A percentile compares a stretch with the other conserved stretches of the same genome.
These are phyloP conservation scores for Drosophila kanekoi DNA, from an alignment of 2,888 invertebrate genomes.

Conservation along the genomic window DNA sequence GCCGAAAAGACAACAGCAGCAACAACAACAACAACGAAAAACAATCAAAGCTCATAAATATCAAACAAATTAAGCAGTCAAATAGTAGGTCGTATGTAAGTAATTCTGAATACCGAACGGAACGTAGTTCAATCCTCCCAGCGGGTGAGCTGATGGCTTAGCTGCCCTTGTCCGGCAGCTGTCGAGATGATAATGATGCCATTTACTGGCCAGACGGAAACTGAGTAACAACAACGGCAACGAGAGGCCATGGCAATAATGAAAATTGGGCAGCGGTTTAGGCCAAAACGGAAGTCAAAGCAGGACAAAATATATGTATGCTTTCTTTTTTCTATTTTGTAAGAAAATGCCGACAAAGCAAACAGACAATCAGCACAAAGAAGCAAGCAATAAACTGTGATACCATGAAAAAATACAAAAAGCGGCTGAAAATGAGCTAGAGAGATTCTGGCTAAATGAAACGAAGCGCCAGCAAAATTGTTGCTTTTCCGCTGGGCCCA, in stretches of 20 bases:
- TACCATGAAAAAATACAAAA: conserved; percentile 44
- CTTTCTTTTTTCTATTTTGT: conserved; percentile 10
- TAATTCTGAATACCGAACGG: conserved; percentile 2
- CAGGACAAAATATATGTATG: conserved; percentile 27
- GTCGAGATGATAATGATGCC: conserved; percentile 61
- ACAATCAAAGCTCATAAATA: conserved; percentile 73
- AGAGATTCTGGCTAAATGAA: conserved; percentile 41
- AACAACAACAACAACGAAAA: conserved; percentile 8
- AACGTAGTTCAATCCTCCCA: conserved; percentile 24
- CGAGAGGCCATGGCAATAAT: conserved; percentile 57
- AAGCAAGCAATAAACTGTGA: conserved; percentile 60
- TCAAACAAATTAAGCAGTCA: conserved; percentile 66
- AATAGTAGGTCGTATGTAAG: conserved; percentile 25
- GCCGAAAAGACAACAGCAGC: conserved; percentile 27
- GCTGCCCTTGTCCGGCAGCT: conserved; percentile 40
- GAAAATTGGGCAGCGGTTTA: conserved; percentile 61
- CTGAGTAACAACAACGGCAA: conserved; percentile 42
- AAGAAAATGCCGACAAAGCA: conserved; percentile 59
- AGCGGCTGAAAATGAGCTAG: conserved; percentile 50
- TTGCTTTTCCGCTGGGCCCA: conserved; percentile 51
- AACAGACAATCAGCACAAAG: conserved; percentile 59
- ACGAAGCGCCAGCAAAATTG: conserved; percentile 46
- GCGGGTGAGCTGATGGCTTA: conserved; percentile 25
- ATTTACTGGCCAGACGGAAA: conserved; percentile 56
- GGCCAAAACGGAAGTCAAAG: conserved; percentile 26